Base-by-base conservation (phyloP, 2,113 vertebrate species). In the Okapia johnstoni region DNA sequence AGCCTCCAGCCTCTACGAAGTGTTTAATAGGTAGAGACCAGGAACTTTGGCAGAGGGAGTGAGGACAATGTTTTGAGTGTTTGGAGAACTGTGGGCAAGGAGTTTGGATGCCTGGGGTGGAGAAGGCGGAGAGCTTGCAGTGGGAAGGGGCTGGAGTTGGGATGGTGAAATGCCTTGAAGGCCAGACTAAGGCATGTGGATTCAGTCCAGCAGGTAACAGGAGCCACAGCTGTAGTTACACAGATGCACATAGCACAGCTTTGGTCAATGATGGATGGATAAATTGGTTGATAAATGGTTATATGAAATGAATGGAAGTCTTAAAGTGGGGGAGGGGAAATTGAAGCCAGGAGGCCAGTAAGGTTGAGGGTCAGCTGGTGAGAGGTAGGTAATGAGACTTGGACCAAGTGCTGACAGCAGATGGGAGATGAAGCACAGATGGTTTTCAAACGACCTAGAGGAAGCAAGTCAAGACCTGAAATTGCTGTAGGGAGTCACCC, bases 201-300 rank as follows among this genome's bases (percentile, higher is more conserved):
- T 33, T 46, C 6, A 30, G 61, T 46, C 60, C n/a, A 30, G 19
- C 60, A 81, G 58, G 60, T 33, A 12, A 30, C 0, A 6, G 50
- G 43, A 48, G 50, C 50, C 10, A 1, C 6, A 11, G 7, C 50
- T 8, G 7, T 5, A 4, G 48, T 16, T 26, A 60, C 12, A 4
- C 33, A 43, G 43, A 19, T 36, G 46, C 26, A 9, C 19, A 0
- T 0, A 23, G 52, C 23, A 12, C 26, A 50, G 17, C 30, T 46
- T 46, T 19, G 1, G 30, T 28, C 16, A 17, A 1, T 3, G 76
- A 54, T 8, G 30, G 76, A 10, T 77, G 85, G 52, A 33, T 7
- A 28, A 40, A 46, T 36, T 33, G 58, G n/a, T 7, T 1, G 5
- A 19, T 6, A 15, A 2, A 19, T 2, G 17, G 30, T 1, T 33